Evolutionary conservation across 2,797 vertebrate genomes (phyloP).

Genomic region (Scomberomorus guttatus): DNA sequence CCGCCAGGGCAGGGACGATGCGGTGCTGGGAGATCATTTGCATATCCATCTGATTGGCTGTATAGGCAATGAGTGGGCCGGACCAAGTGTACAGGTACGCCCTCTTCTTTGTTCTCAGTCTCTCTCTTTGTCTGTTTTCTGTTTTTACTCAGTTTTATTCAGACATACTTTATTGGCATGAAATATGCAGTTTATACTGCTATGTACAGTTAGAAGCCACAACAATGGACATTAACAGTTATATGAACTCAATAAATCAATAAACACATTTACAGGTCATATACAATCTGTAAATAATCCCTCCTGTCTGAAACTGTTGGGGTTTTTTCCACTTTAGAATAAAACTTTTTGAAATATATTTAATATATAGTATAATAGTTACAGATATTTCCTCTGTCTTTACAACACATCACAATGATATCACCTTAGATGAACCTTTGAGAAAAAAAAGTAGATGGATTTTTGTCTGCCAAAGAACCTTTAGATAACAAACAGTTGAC

Average conservation of each 20-base stretch:
- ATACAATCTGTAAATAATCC: background rate
- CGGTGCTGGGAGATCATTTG: constrained; percentile 80
- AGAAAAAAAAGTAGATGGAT: background rate
- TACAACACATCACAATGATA: background rate
- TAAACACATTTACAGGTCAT: background rate
- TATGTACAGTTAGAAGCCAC: background rate
- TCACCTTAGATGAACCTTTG: too few relatives aligned
- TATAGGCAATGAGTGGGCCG: constrained; percentile 68
- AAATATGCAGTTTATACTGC: background rate
- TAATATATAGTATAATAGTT: background rate
- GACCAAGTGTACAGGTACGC: background rate
- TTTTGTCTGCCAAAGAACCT: too few relatives aligned
- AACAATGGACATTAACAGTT: background rate
- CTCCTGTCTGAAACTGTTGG: background rate
- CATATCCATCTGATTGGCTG: constrained; percentile 85
- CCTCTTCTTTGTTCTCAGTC: constrained; percentile 87
- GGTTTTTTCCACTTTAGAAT: background rate
- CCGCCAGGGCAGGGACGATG: constrained; percentile 83
- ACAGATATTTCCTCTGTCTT: background rate
- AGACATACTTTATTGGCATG: background rate
- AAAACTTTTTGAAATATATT: background rate
- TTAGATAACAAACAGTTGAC: too few relatives aligned
- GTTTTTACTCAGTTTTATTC: background rate
- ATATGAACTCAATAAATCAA: background rate
- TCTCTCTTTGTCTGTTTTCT: constrained; percentile 46